Percentiles rank a stretch among this genome's conserved stretches.
Evolutionary conservation across 2,113 vertebrate genomes (phyloP).

Genomic region (Anhinga rufa): DNA sequence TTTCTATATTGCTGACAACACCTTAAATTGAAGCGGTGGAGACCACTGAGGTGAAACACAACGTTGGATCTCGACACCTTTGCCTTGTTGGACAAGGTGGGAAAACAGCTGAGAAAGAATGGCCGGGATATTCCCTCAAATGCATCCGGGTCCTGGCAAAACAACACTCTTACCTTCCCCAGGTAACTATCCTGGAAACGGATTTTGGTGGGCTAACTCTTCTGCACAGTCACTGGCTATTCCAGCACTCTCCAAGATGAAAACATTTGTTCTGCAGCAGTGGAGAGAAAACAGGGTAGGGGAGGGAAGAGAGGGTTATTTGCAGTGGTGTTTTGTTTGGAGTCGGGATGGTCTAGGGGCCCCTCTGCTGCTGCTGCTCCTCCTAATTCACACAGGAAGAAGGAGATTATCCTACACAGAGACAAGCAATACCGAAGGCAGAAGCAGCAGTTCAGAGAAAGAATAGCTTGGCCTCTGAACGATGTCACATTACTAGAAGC

Average conservation of each 20-base stretch:
- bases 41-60: rapidly evolving
- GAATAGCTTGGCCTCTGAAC: neutral
- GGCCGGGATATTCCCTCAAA: too few species aligned
- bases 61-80: neutral
- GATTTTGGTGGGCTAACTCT: neutral
- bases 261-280: neutral
- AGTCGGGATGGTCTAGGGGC: neutral
- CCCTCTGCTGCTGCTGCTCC: neutral
- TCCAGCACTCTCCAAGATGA: neutral
- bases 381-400: neutral
- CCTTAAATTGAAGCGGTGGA: neutral
- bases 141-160: neutral
- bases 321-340: neutral
- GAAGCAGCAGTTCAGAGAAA: neutral
- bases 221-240: neutral
- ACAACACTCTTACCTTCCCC: neutral
- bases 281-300: neutral
- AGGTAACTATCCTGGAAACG: neutral
- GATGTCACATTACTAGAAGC: neutral
- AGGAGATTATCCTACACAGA: neutral
- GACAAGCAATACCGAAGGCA: neutral
- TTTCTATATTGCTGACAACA: neutral
- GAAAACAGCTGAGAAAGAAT: neutral
- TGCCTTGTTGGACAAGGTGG: neutral
- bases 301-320: neutral